Percentiles rank a stretch among this genome's conserved stretches.
Evolutionary conservation across 2,113 vertebrate genomes (phyloP).

Genomic region (Salvelinus sp.): DNA sequence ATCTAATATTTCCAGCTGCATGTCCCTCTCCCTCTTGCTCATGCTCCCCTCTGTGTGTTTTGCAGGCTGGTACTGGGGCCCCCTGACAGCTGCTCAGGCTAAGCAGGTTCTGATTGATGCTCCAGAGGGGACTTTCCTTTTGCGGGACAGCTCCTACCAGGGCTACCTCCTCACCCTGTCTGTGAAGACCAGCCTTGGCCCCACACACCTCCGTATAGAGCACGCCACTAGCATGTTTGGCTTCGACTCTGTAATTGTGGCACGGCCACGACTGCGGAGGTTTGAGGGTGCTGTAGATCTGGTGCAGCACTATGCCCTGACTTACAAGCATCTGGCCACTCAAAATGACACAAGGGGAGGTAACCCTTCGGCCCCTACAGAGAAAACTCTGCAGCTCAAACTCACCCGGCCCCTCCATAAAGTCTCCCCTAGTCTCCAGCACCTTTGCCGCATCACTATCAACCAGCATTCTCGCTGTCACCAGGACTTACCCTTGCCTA

Average conservation of each 20-base stretch:
- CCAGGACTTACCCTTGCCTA: constrained; percentile 44
- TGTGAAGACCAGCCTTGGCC: constrained; percentile 48
- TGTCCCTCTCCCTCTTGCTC: not conserved
- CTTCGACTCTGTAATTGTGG: constrained; percentile 53
- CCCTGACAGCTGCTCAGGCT: constrained; percentile 49
- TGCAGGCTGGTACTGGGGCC: constrained; percentile 63
- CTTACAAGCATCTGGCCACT: constrained; percentile 15
- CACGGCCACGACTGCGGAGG: constrained; percentile 43
- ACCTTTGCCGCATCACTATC: constrained; percentile 48
- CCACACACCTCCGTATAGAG: constrained; percentile 58
- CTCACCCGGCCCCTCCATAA: constrained; percentile 42
- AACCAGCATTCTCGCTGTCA: constrained; percentile 42
- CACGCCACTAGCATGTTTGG: constrained; percentile 42
- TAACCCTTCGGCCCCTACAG: not conserved
- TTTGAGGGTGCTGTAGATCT: constrained; percentile 54
- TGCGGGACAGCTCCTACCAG: constrained; percentile 54
- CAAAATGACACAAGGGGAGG: not conserved
- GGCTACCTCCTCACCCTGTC: constrained; percentile 54
- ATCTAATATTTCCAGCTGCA: too few relatives aligned
- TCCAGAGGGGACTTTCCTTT: constrained; percentile 50
- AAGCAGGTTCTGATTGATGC: constrained; percentile 39
- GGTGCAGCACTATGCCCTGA: constrained; percentile 49
- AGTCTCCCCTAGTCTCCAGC: constrained; percentile 42
- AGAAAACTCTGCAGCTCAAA: constrained; percentile 42
- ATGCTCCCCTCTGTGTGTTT: not conserved